Conservation (phyloP, 2,113 vertebrate species). For the Colius striatus region DNA sequence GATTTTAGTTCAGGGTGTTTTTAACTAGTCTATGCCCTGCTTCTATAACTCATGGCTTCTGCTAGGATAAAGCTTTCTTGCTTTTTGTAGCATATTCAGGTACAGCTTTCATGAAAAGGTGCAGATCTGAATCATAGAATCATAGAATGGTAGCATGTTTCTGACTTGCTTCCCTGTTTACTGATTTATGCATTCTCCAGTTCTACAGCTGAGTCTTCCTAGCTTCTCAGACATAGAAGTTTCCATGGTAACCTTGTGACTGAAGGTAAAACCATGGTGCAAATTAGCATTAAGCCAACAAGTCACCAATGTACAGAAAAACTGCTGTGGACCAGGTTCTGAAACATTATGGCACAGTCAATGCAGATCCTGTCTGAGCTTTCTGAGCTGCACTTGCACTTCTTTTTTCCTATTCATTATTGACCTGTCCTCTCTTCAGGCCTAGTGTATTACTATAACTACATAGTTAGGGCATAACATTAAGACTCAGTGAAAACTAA, state of each 20-base stretch:
- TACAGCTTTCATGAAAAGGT: background rate
- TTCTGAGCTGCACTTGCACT: background rate
- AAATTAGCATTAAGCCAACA: background rate
- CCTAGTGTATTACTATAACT: no score
- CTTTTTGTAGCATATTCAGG: fast-evolving
- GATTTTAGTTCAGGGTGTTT: background rate
- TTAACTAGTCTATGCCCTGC: background rate
- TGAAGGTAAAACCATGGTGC: background rate
- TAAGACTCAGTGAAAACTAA: background rate
- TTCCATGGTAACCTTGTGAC: conserved; percentile 45
- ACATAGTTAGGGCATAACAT: background rate
- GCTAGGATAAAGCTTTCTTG: background rate
- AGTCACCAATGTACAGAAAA: background rate
- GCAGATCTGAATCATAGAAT: background rate
- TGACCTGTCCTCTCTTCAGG: background rate
- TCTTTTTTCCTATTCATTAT: background rate
- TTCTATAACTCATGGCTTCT: background rate
- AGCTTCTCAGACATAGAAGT: conserved; percentile 43
- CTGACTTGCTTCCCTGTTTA: background rate
- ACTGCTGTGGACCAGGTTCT: background rate
- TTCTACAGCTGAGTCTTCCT: background rate
- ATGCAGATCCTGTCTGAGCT: background rate
- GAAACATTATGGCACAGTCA: background rate
- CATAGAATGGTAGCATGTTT: background rate
- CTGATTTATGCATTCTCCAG: conserved; percentile 19